These are phyloP conservation scores for Progne subis DNA, from an alignment of 2,113 vertebrate genomes.

Conservation along the genomic window DNA sequence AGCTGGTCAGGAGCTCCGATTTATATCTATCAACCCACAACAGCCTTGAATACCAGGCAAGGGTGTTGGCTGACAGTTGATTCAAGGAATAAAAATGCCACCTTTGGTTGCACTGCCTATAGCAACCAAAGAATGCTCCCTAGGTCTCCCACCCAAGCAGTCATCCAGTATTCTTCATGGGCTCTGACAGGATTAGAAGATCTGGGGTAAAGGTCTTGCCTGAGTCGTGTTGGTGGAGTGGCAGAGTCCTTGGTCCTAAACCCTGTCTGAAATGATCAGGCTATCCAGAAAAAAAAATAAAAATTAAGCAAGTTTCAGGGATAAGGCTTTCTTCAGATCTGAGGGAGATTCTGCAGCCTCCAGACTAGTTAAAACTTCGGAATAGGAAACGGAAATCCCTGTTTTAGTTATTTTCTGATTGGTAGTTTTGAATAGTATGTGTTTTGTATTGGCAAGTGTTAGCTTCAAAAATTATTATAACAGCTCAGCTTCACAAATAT, in stretches of 20 bases:
- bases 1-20: constrained; percentile 55
- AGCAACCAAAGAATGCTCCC: constrained; percentile 6
- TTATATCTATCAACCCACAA: constrained; percentile 51
- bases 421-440: neutral
- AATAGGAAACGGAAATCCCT: neutral
- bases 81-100: constrained; percentile 48
- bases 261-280: neutral
- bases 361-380: neutral
- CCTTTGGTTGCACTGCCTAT: constrained; percentile 43
- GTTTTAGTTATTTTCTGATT: neutral
- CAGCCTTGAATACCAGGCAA: constrained; percentile 49
- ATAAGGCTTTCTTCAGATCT: neutral
- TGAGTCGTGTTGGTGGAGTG: neutral
- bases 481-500: neutral
- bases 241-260: neutral
- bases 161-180: neutral
- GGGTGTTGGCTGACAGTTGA: constrained; percentile 50
- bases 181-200: neutral
- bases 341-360: neutral
- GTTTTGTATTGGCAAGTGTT: neutral
- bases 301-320: neutral
- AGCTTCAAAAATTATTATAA: neutral
- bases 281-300: neutral
- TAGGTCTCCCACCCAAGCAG: constrained; percentile 27
- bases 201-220: neutral